These are phyloP conservation scores for Struthio camelus DNA, from an alignment of 2,113 vertebrate genomes.

Conservation along the genomic window DNA sequence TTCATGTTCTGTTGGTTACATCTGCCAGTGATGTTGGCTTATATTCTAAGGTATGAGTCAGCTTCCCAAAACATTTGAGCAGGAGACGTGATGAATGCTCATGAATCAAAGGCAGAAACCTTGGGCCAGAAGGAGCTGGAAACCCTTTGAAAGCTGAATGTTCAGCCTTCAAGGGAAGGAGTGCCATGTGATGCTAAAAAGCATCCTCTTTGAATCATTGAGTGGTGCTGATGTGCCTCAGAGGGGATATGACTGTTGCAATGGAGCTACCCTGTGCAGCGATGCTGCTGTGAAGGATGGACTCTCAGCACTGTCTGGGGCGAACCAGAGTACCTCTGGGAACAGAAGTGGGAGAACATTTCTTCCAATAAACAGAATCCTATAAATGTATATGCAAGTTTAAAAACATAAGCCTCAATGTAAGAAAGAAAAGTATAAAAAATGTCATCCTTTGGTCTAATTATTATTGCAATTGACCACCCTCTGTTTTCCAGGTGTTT, in stretches of 20 bases:
- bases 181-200: not conserved
- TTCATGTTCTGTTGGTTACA: not conserved
- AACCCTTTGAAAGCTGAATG: not conserved
- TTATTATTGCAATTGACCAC: slow-evolving; percentile 21
- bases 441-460: not conserved
- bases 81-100: not conserved
- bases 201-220: not conserved
- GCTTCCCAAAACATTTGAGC: slow-evolving; percentile 16
- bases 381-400: not conserved
- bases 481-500: slow-evolving; percentile 31
- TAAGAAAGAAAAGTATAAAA: not conserved
- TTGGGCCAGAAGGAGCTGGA: slow-evolving; percentile 4
- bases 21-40: not conserved
- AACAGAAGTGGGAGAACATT: not conserved
- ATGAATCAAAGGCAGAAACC: slow-evolving; percentile 13
- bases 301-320: not conserved
- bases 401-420: not conserved
- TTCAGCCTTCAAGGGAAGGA: not conserved
- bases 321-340: not conserved
- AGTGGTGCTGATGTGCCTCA: not conserved
- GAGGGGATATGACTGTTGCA: not conserved
- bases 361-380: not conserved
- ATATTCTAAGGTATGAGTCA: not conserved
- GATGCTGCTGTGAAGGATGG: not conserved
- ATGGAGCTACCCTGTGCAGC: not conserved